Percentiles rank a stretch among this genome's conserved stretches.
Evolutionary conservation across 2,797 vertebrate genomes (phyloP).

Genomic region (Pantherophis vulpinus): DNA sequence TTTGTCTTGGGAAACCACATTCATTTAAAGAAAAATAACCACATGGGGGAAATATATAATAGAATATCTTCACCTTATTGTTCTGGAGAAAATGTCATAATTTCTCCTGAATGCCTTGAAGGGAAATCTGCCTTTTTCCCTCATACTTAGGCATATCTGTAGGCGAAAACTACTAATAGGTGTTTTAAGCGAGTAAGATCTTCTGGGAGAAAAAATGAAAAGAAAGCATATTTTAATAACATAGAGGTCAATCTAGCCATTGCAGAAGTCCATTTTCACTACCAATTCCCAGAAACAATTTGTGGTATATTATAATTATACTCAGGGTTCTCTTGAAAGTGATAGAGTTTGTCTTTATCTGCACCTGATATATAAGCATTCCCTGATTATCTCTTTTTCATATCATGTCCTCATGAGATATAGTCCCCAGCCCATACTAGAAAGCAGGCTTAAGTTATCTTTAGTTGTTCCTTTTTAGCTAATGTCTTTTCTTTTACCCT

Average conservation of each 20-base stretch:
- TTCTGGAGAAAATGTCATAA: accelerated
- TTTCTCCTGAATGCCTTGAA: neutral
- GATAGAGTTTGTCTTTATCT: neutral
- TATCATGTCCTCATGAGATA: neutral
- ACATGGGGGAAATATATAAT: neutral
- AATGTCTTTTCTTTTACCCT: neutral
- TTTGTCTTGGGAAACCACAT: constrained; percentile 33
- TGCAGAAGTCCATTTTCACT: neutral
- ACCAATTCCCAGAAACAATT: neutral
- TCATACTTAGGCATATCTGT: accelerated
- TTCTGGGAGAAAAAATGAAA: neutral
- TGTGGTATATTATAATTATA: neutral
- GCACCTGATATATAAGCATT: neutral
- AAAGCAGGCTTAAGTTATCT: neutral
- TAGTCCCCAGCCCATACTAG: neutral
- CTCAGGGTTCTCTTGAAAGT: neutral
- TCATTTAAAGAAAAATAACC: constrained; percentile 35
- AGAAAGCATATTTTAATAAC: neutral
- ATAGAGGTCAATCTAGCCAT: neutral
- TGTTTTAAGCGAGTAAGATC: accelerated
- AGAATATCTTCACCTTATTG: accelerated
- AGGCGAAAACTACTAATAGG: neutral
- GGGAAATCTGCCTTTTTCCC: neutral
- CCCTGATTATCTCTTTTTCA: neutral
- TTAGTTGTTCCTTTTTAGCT: neutral